Evolutionary conservation across 2,888 invertebrate species (phyloP), one percentile per base, ranked within the genome.

Genomic region (Xylocampa areola): DNA sequence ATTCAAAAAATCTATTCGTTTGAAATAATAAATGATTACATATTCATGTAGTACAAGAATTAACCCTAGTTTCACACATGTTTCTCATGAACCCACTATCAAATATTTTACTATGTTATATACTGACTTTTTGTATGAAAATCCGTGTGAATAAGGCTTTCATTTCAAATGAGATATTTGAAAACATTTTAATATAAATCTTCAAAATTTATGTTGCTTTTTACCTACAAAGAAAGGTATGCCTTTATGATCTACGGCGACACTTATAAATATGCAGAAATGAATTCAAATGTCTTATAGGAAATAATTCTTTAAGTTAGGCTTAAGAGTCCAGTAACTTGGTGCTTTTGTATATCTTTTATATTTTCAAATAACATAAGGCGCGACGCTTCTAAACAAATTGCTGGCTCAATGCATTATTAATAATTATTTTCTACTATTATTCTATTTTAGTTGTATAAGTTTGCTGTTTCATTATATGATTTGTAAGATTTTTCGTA

Each of bases 321-420:
- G 61, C 45, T 63, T 85, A 86, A 79, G 81, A 72, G 79, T 83
- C 82, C 82, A 84, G 80, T 85, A 81, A 83, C 76, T 79, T 76
- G 86, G 87, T 89, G 87, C 88, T 88, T 88, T 76, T 77, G 73
- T 70, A 76, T 76, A 76, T 76, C 68, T 62, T 76, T 72, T 75
- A 77, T 73, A 80, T 80, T 77, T 69, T 70, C 68, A 53, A 73
- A 68, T 79, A 77, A 76, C 64, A 43, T 77, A 75, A 80, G 76
- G 73, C 76, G 78, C 84, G 78, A 80, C 75, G 89, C 87, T 87
- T 87, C 72, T 80, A 82, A 84, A 87, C 81, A 79, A 77, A 81
- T 81, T 80, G 82, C 85, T 85, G 86, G 89, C 89, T 90, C 89
- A 89, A 89, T 84, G 82, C 82, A 79, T 86, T 85, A 81, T 81